Conservation (phyloP, 2,888 invertebrate genomes). For the Amphimallon solstitiale region DNA sequence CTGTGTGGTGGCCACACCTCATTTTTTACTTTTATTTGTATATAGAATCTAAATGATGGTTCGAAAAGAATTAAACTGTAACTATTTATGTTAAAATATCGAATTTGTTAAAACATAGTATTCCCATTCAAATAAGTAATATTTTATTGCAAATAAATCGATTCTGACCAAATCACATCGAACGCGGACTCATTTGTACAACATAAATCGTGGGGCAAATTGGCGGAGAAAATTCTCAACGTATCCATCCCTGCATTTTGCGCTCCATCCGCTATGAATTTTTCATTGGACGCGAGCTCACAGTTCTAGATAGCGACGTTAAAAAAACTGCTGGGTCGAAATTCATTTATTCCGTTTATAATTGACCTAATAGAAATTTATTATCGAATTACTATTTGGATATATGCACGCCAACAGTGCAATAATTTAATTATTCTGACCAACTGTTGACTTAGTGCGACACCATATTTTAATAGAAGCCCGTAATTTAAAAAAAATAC, state of each 20-base stretch:
- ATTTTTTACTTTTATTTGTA: too few species aligned
- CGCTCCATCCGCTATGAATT: slow-evolving; percentile 23
- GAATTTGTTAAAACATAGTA: too few species aligned
- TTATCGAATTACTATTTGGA: slow-evolving; percentile 3
- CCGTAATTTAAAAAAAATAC: too few species aligned
- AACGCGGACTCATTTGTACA: not conserved
- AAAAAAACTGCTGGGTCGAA: not conserved
- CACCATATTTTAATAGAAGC: too few species aligned
- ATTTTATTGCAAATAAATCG: slow-evolving; percentile 8
- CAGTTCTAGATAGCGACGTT: not conserved
- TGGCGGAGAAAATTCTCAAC: slow-evolving; percentile 21
- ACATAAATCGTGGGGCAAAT: slow-evolving; percentile 18
- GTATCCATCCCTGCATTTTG: slow-evolving; percentile 15
- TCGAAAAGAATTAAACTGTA: too few species aligned
- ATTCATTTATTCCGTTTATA: slow-evolving; percentile 20
- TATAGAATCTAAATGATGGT: too few species aligned
- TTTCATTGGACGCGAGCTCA: slow-evolving; percentile 9
- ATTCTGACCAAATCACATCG: not conserved
- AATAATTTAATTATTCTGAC: not conserved
- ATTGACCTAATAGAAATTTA: slow-evolving; percentile 22
- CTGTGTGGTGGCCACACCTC: too few species aligned
- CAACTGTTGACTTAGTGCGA: too few species aligned
- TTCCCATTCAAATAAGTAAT: too few species aligned
- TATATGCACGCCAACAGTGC: not conserved
- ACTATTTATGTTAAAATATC: too few species aligned